phyloP scores from a whole-genome alignment of 1,140 invertebrate species.

The Euglossa dilemma region DNA sequence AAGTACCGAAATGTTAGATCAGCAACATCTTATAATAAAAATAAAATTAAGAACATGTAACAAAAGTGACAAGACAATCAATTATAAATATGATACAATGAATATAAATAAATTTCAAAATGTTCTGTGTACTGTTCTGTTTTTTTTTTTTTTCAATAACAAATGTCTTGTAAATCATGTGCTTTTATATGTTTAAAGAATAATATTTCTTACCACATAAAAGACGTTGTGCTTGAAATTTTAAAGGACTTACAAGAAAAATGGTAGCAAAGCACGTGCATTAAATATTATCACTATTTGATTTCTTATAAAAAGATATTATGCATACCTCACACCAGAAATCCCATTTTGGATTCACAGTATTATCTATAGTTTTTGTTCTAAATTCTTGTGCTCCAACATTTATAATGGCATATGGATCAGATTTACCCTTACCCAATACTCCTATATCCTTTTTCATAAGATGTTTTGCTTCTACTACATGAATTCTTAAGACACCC shows the following conservation, averaged over 20 bases:
- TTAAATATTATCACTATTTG: slow-evolving; percentile 57
- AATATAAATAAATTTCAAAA: background rate
- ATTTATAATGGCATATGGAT: slow-evolving; percentile 95
- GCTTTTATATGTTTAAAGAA: slow-evolving; percentile 12
- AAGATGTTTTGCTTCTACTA: slow-evolving; percentile 96
- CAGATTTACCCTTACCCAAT: slow-evolving; percentile 96
- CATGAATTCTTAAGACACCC: slow-evolving; percentile 93
- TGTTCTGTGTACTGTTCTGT: background rate
- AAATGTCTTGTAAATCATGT: background rate
- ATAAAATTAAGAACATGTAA: background rate
- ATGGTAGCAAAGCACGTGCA: slow-evolving; percentile 71
- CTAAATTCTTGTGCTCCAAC: slow-evolving; percentile 94
- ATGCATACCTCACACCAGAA: slow-evolving; percentile 93
- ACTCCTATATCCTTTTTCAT: slow-evolving; percentile 96
- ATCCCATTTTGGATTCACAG: slow-evolving; percentile 96
- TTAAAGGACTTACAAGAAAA: slow-evolving; percentile 34
- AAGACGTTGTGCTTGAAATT: slow-evolving; percentile 52
- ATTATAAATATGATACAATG: background rate
- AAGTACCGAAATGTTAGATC: slow-evolving; percentile 37
- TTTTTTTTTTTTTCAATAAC: background rate
- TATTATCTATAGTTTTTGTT: slow-evolving; percentile 94
- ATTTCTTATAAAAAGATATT: slow-evolving; percentile 30
- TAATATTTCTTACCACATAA: slow-evolving; percentile 60
- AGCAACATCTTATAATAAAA: slow-evolving; percentile 47
- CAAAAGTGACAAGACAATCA: slow-evolving; percentile 9